These are phyloP conservation scores for Lasius platythorax DNA, from an alignment of 2,888 invertebrate species.

Conservation along the genomic window DNA sequence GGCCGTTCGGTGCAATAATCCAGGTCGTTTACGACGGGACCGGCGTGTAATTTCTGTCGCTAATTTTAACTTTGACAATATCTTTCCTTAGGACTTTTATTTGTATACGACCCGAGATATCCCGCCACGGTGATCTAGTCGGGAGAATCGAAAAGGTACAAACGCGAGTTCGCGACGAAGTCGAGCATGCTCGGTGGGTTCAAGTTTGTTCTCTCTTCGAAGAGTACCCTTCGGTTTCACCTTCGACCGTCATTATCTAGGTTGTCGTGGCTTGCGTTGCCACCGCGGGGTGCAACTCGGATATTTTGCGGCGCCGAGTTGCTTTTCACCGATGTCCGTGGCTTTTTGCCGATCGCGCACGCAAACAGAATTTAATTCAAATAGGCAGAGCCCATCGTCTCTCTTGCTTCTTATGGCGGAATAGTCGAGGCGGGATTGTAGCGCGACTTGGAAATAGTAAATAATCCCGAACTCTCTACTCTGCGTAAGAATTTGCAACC, in stretches of 20 bases:
- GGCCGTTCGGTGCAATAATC: conserved; percentile 5
- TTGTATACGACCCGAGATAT: conserved; percentile 34
- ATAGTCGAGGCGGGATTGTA: conserved; percentile 23
- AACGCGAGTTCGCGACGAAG: conserved; percentile 38
- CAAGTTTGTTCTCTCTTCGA: conserved; percentile 63
- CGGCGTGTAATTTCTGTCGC: conserved; percentile 17
- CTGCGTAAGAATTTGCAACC: conserved; percentile 13
- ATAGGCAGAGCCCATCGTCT: conserved; percentile 3
- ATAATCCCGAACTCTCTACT: background rate
- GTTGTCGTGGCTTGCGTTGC: conserved; percentile 25
- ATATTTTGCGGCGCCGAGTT: conserved; percentile 13
- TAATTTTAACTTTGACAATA: conserved; percentile 61
- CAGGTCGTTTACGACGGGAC: conserved; percentile 31
- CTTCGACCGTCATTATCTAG: conserved; percentile 62
- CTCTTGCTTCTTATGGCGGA: conserved; percentile 23
- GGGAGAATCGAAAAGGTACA: conserved; percentile 40
- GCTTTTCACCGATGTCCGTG: conserved; percentile 4
- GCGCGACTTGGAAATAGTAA: background rate
- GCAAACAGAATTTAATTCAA: conserved; percentile 38
- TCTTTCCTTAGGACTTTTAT: conserved; percentile 60
- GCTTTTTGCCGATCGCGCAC: conserved; percentile 7
- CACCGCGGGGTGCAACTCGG: background rate
- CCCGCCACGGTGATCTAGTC: conserved; percentile 38
- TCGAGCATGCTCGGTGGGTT: conserved; percentile 63
- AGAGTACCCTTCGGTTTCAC: conserved; percentile 7